Base-by-base conservation (phyloP, 2,888 invertebrate species). In the Andrena hattorfiana region DNA sequence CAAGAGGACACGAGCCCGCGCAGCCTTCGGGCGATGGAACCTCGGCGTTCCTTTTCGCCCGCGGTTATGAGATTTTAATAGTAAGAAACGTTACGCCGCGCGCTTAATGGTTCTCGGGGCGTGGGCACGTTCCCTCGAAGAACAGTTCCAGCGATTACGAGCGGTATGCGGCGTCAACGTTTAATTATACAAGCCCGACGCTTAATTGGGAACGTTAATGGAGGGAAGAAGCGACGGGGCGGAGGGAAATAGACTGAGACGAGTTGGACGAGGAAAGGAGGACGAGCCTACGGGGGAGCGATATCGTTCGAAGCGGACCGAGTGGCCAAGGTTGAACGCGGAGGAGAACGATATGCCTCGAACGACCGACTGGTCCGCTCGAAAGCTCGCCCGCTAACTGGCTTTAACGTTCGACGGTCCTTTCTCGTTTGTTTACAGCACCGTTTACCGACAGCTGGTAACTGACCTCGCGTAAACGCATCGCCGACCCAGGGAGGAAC, bases 191-290 rank as follows among this genome's bases (percentile, higher is more conserved):
- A 88, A 89, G 85, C 80, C 72, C 74, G 84, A 71, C 54, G 67
- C 77, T 87, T 88, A 88, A 91, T 90, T 68, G 82, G 78, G 71
- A 86, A 87, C 56, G 80, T 88, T 89, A 89, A 90, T 85, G 82
- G 74, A 63, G 77, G 70, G 71, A 69, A 73, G 78, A 77, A 56
- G 74, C 68, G 74, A 28, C 63, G 56, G 68, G 68, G 63, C 23
- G 35, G 73, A 42, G 42, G 8, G 35, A 51, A 69, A 69, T 51
- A 67, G 67, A 84, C 62, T 76, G 72, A 84, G 88, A 91, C 91
- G 88, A 83, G 70, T 35, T 32, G 26, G 5, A 48, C 51, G 64
- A 23, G 28, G 23, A 26, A 56, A 56, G 10, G 56, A 56, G 42
- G 42, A 42, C 42, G 42, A 42, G 26, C 28, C 59, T 16, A 59